Percentiles rank a stretch among this genome's conserved stretches.
Evolutionary conservation across 1,140 invertebrate species (phyloP).

Genomic region (Myzus persicae): DNA sequence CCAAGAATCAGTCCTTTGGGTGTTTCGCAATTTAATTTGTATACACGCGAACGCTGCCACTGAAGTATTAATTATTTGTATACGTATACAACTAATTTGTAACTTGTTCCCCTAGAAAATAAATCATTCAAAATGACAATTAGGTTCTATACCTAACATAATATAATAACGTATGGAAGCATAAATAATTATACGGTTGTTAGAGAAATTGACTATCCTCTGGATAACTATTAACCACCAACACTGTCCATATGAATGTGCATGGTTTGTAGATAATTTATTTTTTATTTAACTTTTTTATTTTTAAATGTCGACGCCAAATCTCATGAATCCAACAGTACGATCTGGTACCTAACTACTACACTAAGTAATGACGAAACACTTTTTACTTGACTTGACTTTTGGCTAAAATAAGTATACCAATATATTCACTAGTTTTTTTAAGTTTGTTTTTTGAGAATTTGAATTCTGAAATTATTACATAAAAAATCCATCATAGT

Average conservation of each 20-base stretch:
- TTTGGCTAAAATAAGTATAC: not conserved
- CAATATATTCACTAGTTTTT: too few relatives aligned
- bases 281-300: not conserved
- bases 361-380: not conserved
- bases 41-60: not conserved
- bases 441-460: too few relatives aligned
- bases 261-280: not conserved
- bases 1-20: not conserved
- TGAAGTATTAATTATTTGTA: conserved; percentile 17
- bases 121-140: conserved; percentile 17
- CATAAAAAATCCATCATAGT: not conserved
- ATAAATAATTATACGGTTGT: not conserved
- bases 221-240: not conserved
- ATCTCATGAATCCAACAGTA: not conserved
- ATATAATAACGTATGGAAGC: not conserved
- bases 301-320: not conserved
- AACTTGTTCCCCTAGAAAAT: conserved; percentile 13
- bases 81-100: not conserved
- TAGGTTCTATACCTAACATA: not conserved
- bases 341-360: not conserved
- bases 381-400: not conserved
- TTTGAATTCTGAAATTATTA: too few relatives aligned
- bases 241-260: not conserved
- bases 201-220: not conserved
- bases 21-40: not conserved